Evolutionary conservation across 2,113 vertebrate genomes (phyloP), one percentile per base, ranked within the genome.

Genomic region (Mellivora capensis): DNA sequence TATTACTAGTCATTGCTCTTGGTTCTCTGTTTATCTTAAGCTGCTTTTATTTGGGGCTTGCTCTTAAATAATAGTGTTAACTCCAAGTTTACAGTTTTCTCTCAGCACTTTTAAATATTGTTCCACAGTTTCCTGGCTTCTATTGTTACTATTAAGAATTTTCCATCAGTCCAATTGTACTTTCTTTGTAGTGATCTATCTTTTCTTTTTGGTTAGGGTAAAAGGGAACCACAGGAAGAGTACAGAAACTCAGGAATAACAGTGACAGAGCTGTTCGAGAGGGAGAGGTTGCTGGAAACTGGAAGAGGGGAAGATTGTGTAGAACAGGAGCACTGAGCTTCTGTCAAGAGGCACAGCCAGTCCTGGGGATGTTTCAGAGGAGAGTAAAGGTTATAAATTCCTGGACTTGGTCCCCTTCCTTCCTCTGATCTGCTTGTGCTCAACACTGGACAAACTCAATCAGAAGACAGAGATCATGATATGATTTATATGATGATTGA

Each of bases 161-260:
- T 74, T 29, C n/a, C 86, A 37, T 79, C 44, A 82, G 87, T 59
- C 34, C 87, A 92, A 72, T 85, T 64, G 67, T 25, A 37, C 17
- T 86, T 81, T 96, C 94, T 95, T 97, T 92, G 80, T 64, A 69
- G 91, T 31, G 34, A 25, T 77, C 34, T 90, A 7, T 72, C 71
- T 77, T 83, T 97, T 69, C 52, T 74, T 85, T 95, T 52, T 93
- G 76, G 21, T 57, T 93, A 25, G n/a, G 29, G 54, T 31, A 77
- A 88, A 81, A 49, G 49, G n/a, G 25, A 29, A 20, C 18, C 39
- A 29, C 29, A 81, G 52, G 76, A 96, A 87, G 42, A 69, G 3
- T 57, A 31, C 20, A 71, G 79, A 71, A 21, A 27, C 69, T 90
- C 42, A n/a, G 25, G 42, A 37, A 49, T 9, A 69, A 83, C 76